Percentiles rank a stretch among this genome's conserved stretches.
Conservation (phyloP, 2,113 vertebrate genomes). For the Rhinolophus ferrumequinum region DNA sequence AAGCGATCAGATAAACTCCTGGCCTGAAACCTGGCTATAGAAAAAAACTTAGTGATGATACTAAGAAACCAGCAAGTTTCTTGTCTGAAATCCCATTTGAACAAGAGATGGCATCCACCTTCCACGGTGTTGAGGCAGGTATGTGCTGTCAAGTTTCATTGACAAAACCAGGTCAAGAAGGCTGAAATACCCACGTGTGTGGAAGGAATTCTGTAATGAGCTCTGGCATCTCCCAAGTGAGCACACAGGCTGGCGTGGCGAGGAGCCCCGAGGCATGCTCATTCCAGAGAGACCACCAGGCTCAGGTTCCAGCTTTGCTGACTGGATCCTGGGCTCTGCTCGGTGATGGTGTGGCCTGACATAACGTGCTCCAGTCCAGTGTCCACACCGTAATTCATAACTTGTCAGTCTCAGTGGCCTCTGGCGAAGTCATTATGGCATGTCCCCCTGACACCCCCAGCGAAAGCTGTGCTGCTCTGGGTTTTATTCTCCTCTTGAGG, state of each 20-base stretch:
- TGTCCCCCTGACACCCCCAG: accelerated
- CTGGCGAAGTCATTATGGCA: accelerated
- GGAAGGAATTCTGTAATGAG: conserved; percentile 48
- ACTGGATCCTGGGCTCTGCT: neutral
- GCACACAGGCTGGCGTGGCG: neutral
- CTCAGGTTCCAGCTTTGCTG: neutral
- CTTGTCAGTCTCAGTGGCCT: neutral
- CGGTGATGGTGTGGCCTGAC: too few species aligned
- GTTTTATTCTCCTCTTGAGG: neutral
- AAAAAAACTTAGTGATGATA: neutral
- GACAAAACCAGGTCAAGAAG: neutral
- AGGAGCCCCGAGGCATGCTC: too few species aligned
- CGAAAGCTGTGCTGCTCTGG: neutral
- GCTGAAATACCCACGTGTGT: neutral
- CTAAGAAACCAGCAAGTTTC: neutral
- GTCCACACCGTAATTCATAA: accelerated
- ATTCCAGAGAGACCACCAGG: neutral
- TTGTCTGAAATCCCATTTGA: neutral
- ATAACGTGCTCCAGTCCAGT: accelerated
- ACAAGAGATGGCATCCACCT: neutral
- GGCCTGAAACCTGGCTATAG: neutral
- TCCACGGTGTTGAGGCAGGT: neutral
- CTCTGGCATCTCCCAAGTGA: conserved; percentile 80
- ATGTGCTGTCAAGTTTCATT: neutral
- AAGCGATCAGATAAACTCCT: conserved; percentile 68